phyloP scores from a whole-genome alignment of 2,113 vertebrate species.

The Cromileptes altivelis region DNA sequence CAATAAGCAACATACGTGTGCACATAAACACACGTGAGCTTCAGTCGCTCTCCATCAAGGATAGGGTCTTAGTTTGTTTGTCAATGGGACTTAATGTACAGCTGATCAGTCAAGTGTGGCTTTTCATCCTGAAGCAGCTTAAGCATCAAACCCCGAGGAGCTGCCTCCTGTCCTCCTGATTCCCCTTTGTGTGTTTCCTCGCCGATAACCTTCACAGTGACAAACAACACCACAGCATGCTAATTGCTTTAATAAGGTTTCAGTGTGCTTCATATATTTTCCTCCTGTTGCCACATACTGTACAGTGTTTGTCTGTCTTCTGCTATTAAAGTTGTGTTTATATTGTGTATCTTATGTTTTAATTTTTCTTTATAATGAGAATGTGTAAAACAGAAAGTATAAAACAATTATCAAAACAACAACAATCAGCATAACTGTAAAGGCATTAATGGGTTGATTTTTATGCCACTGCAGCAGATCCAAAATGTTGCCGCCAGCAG shows the following conservation, averaged over 20 bases:
- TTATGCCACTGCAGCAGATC: neutral
- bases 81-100: slow-evolving; percentile 40
- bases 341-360: neutral
- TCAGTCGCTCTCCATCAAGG: slow-evolving; percentile 40
- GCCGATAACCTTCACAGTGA: slow-evolving; percentile 36
- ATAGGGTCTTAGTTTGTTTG: slow-evolving; percentile 30
- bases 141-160: slow-evolving; percentile 47
- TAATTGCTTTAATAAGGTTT: slow-evolving; percentile 48
- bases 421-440: neutral
- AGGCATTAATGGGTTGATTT: neutral
- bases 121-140: slow-evolving; percentile 59
- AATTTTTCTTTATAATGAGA: neutral
- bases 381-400: neutral
- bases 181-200: slow-evolving; percentile 45
- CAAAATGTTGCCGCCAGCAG: neutral
- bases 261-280: neutral
- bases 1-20: neutral
- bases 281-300: neutral
- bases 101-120: slow-evolving; percentile 60
- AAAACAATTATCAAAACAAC: neutral
- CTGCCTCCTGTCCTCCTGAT: slow-evolving; percentile 37
- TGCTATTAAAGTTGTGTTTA: neutral
- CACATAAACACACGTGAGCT: neutral
- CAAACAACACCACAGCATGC: slow-evolving; percentile 16
- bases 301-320: neutral